Evolutionary conservation across 2,113 vertebrate genomes (phyloP), one percentile per base, ranked within the genome.

Genomic region (Sporophila hypoxantha): DNA sequence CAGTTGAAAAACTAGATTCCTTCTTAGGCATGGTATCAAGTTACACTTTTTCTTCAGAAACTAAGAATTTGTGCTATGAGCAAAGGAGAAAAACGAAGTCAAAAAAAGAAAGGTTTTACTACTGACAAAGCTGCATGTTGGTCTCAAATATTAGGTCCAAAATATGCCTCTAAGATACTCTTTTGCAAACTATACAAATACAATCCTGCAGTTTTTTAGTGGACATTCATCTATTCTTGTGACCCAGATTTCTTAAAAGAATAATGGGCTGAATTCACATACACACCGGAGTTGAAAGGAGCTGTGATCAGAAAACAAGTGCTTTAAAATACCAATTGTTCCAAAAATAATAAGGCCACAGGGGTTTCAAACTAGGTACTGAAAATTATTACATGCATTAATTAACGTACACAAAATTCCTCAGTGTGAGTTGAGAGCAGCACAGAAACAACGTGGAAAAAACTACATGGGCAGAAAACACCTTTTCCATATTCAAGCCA

Each of bases 321-420:
- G n/a, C 8, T 77, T 82, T 71, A 93, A 92, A 91, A 73, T 36
- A 82, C 29, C 66, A 61, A 55, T 67, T 85, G 46, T 75, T 91
- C 14, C 11, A 87, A 80, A 94, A 91, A 87, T 78, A 90, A 64
- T 41, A 89, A 93, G 73, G 55, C 76, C 79, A 82, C 14, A 36
- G 66, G 42, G 76, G 69, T 71, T 91, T 93, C 76, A 88, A 92
- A 55, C 14, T 22, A 53, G 29, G 32, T 32, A 77, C 11, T 34
- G 46, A 89, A 90, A 85, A 87, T 75, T 77, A 76, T 74, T 77
- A 50, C 20, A 42, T 50, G 39, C 13, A 67, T 80, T 85, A 61
- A 89, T 81, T 93, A 81, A 86, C 0, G 9, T 25, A 85, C 29
- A 75, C 17, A 56, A 70, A 87, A 85, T 41, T 89, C 41, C 37